Evolutionary conservation across 1,140 invertebrate species (phyloP), one percentile per base, ranked within the genome.

Genomic region (Drosophila equinoxialis): DNA sequence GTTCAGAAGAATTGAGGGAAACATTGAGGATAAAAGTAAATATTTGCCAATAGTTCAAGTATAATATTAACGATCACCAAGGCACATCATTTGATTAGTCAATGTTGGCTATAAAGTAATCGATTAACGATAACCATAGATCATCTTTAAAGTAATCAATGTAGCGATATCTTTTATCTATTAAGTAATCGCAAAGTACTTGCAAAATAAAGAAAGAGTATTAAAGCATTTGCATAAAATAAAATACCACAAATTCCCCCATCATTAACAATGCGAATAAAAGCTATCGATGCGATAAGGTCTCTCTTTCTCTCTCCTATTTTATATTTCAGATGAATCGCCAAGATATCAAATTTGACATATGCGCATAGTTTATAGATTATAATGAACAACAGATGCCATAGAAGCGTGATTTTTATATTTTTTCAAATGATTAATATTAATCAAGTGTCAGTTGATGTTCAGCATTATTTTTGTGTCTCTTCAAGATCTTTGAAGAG

Each of bases 321-420:
- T 20, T n/a, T 51, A 51, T 51, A 39, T 51, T 8, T 59, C 66
- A 76, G 70, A 72, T 68, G 23, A 73, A 73, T 62, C 33, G 30
- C 35, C 30, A 35, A 10, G 54, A 37, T 69, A 72, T 65, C 45
- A 42, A 39, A 60, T 68, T 64, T 77, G 74, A 77, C 65, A 73
- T 61, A 69, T 64, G 71, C 74, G 57, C 39, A 58, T 68, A 72
- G 64, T 55, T 72, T 60, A 77, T 33, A 68, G 67, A 74, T 64
- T 33, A 69, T 55, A 67, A 77, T 77, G 62, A 58, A 62, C 45
- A 61, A 61, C 59, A 41, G 45, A 61, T 61, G 39, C 45, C 37
- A 30, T 42, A 48, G 65, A 45, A 30, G 62, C n/a, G 33, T 58
- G 61, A 67, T 76, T 64, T 58, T 51, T 61, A 65, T 64, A 72